phyloP scores from a whole-genome alignment of 2,797 vertebrate genomes.

The Gambelia wislizenii region DNA sequence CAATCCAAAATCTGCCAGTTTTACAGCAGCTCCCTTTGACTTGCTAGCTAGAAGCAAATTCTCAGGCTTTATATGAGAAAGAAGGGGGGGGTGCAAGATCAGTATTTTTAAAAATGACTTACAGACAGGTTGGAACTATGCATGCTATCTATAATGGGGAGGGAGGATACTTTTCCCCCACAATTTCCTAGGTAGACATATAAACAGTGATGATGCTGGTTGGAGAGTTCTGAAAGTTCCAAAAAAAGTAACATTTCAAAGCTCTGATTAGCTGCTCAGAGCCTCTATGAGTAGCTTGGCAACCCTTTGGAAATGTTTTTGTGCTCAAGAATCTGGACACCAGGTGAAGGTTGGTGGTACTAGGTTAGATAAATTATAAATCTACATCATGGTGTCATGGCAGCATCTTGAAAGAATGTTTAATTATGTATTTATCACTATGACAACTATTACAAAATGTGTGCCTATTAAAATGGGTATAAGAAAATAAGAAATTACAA shows the following conservation, averaged over 20 bases:
- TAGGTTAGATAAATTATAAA: no score
- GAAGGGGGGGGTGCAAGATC: slow-evolving; percentile 50
- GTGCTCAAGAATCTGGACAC: not conserved
- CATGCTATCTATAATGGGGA: slow-evolving; percentile 1
- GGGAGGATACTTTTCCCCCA: not conserved
- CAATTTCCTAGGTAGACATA: not conserved
- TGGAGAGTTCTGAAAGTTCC: not conserved
- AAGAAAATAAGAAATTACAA: not conserved
- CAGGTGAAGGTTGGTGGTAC: not conserved
- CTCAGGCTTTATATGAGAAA: slow-evolving; percentile 88
- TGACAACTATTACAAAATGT: not conserved
- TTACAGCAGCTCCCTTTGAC: slow-evolving; percentile 96
- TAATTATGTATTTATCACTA: not conserved
- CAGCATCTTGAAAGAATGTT: not conserved
- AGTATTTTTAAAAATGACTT: slow-evolving; percentile 22
- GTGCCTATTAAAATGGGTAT: not conserved
- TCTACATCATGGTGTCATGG: no score
- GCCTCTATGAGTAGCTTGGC: not conserved
- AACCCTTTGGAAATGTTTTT: not conserved
- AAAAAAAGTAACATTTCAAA: not conserved
- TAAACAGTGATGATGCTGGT: not conserved
- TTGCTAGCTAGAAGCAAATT: slow-evolving; percentile 98
- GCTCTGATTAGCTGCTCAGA: not conserved
- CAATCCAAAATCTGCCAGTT: slow-evolving; percentile 96
- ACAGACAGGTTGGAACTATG: slow-evolving; percentile 7